Evolutionary conservation across 2,888 invertebrate genomes (phyloP), one percentile per base, ranked within the genome.

Genomic region (Dorcus hopei): DNA sequence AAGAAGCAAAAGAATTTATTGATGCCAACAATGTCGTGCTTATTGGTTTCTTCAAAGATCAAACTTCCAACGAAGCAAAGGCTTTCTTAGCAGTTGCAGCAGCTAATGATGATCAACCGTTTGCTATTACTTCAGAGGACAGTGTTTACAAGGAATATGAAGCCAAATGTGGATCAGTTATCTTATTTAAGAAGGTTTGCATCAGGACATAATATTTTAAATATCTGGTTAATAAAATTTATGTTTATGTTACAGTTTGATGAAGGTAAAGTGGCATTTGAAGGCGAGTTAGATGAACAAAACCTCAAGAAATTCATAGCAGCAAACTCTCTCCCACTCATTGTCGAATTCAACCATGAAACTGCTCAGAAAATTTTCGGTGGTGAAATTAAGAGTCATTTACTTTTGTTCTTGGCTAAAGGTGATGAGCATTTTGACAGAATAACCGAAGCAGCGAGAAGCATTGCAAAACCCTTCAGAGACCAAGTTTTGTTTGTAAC

Each of bases 281-380:
- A 87, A 0, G 91, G 85, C 6, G 93, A 89, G 72, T 72, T 82
- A 42, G 85, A 86, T 62, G 88, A 88, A 23, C 80, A 80, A 54
- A 75, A 71, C 48, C 79, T 98, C 69, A 89, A 88, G 79, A 88
- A 89, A 70, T 97, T 97, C 84, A 86, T 97, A 67, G 82, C 86
- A 62, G 83, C 87, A 43, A 89, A 96, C 76, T 87, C 93, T 54
- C 83, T 98, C 76, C 97, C 97, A 16, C 80, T 93, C 64, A 87
- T 97, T 65, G 91, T 96, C 55, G 97, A 98, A 79, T 98, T 98
- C 83, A 96, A 94, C 69, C 96, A 97, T 72, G 95, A 97, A 79
- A 96, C 95, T 38, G 98, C 99, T 9, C 92, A 94, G 76, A 97
- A 97, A 80, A 96, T 99, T 81, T 99, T 99, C 77, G 95, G 97